A percentile compares a stretch with the other conserved stretches of the same genome.
phyloP scores from a whole-genome alignment of 2,113 vertebrate genomes.

The human (Homo sapiens) region GRCh38 chrX:17999501-18000000 shows the following conservation, averaged over 20 bases:
- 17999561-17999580: background rate
- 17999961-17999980: background rate
- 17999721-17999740: background rate
- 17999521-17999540: background rate
- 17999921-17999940: background rate
- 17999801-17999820: background rate
- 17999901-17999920: background rate
- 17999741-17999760: background rate
- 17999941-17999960: too few relatives aligned
- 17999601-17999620: background rate
- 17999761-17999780: background rate
- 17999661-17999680: slow-evolving; percentile 8
- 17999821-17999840: background rate
- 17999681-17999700: background rate
- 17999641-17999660: background rate
- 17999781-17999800: background rate
- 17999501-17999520: background rate
- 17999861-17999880: background rate
- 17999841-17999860: background rate
- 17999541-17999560: background rate
- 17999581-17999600: background rate
- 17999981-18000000: background rate
- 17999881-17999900: background rate
- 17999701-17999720: background rate
- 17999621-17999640: slow-evolving; percentile 6